phyloP scores from a whole-genome alignment of 2,797 vertebrate genomes.

The Pipistrellus nathusii region DNA sequence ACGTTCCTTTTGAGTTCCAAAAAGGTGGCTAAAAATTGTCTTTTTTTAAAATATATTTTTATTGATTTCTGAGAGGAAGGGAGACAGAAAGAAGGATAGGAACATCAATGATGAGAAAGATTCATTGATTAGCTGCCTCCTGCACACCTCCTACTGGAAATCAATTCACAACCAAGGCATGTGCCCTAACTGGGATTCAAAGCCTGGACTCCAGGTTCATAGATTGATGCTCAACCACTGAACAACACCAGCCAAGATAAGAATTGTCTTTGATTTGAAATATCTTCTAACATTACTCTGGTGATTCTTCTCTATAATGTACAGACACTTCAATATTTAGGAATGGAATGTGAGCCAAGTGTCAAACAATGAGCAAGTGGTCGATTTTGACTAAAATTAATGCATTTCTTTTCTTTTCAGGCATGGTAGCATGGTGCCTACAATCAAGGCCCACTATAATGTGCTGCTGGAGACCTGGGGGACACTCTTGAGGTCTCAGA shows the following conservation, averaged over 20 bases:
- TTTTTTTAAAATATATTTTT: neutral
- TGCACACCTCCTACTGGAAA: neutral
- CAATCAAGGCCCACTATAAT: accelerated
- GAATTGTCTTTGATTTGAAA: neutral
- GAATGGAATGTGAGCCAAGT: neutral
- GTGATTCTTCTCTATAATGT: neutral
- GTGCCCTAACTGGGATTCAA: neutral
- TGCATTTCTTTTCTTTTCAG: no score
- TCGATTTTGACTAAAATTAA: neutral
- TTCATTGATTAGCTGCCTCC: neutral
- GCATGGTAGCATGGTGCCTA: accelerated
- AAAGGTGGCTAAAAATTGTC: neutral
- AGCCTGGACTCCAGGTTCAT: neutral
- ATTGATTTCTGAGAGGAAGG: neutral
- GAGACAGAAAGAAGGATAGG: neutral
- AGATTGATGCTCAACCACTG: neutral
- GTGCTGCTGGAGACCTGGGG: neutral
- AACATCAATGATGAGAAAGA: neutral
- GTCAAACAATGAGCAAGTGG: neutral
- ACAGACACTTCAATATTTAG: neutral
- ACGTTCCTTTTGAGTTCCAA: neutral
- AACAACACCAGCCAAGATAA: accelerated
- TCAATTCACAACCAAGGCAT: neutral
- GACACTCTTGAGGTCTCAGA: neutral
- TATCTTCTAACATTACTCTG: neutral